Base-by-base conservation (phyloP, 2,888 invertebrate species). In the Drosophila anceps region DNA sequence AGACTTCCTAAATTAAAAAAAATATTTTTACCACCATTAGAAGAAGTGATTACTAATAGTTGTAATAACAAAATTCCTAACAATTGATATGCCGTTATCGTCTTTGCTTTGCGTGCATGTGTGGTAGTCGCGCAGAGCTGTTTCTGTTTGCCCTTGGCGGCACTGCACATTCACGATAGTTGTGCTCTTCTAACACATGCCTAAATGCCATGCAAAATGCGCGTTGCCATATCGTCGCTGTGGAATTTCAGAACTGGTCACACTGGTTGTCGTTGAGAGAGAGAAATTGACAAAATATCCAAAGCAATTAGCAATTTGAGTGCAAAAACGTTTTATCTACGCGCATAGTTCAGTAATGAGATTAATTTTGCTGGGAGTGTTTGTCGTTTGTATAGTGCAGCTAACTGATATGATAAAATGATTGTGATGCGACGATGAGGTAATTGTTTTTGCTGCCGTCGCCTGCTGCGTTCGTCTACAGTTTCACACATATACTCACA, bases 171-270 rank as follows among this genome's bases (percentile, higher is more conserved):
- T 27, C n/a, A 57, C 27, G 69, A 24, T 44, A 57, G 48, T 64
- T 27, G 60, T 59, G 29, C 65, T 76, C 73, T 58, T 73, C 66
- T 62, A 10, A 37, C 66, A 35, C 43, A 70, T 57, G 44, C 31
- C 27, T 24, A 58, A 63, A 39, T 66, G 53, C 51, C 51, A 63
- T 54, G 54, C 18, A 24, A 29, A 61, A n/a, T 64, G 59, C 46
- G 66, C 35, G 72, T 64, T 77, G 85, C 90, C 89, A 79, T 77
- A 90, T 82, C 89, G 81, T 72, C 82, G 83, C 76, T 84, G 50
- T 41, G 44, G 53, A 60, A 79, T 60, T 53, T 31, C 13, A 35
- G 10, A 63, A 58, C 58, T 79, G 80, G 80, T 59, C 71, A 77
- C 80, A 75, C 76, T 81, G 75, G 69, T 65, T 54, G 41, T 53